Base-by-base conservation (phyloP, 2,888 invertebrate species). In the Papilio protenor region DNA sequence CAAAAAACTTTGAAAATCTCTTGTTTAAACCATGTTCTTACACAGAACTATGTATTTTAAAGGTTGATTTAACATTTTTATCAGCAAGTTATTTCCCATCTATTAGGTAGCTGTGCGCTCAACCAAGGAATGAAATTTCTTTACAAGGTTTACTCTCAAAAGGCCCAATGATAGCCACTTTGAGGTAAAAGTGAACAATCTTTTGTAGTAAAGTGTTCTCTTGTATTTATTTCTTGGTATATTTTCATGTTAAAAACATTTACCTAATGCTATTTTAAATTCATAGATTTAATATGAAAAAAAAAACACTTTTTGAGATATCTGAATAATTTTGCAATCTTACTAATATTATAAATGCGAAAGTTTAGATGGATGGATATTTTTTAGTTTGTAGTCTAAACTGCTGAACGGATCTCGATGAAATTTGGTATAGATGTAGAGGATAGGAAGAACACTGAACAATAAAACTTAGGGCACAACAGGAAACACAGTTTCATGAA, bases 141-240 rank as follows among this genome's bases (percentile, higher is more conserved):
- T 66, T 33, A 66, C 66, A 33, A 64, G 33, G n/a, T 33, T 40
- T n/a, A n/a, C 33, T 66, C 66, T 66, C 64, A 66, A 66, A 66
- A 66, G 40, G 66, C 40, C 40, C 66, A 66, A 66, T 18, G 66
- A 66, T n/a, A 33, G 2, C 66, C n/a, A 66, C 18, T 66, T 66
- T n/a, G 33, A 66, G 66, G 66, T 40, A 66, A 66, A 66, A 66
- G 66, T 66, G 66, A 66, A 18, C 66, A 33, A 33, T 66, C 40
- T 66, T n/a, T 33, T 66, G 40, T 66, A 66, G 10, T 40, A 66
- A 66, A 66, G 21, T 64, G 64, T 16, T 61, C 61, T 23, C 33
- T 18, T 64, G 27, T 5, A 27, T 21, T 57, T 57, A 55, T 55
- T 55, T 40, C 40, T 40, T 40, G 33, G 33, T 33, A 33, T 4